These are phyloP conservation scores for Acanthisitta chloris DNA, from an alignment of 2,113 vertebrate genomes.

Conservation along the genomic window DNA sequence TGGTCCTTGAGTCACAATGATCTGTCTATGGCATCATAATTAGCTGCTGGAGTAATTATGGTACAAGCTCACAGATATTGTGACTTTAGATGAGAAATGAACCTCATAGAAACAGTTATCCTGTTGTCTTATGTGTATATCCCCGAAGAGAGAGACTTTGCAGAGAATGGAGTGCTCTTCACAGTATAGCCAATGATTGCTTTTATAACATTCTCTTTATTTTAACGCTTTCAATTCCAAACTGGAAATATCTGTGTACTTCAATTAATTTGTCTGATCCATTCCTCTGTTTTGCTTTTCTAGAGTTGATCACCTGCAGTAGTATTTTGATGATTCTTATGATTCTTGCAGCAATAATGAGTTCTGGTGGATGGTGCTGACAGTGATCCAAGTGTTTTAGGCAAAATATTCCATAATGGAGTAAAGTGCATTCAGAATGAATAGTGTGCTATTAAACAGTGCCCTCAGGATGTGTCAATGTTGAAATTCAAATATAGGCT, in stretches of 20 bases:
- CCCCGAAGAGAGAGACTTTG: neutral
- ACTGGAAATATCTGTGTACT: neutral
- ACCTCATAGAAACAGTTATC: constrained; percentile 1
- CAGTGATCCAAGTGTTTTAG: neutral
- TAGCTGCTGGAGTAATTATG: constrained; percentile 51
- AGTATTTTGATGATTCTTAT: neutral
- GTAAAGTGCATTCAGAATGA: neutral
- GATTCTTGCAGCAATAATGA: neutral
- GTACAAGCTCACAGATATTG: neutral
- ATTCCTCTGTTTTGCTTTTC: neutral
- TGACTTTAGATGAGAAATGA: constrained; percentile 18
- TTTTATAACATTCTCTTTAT: neutral
- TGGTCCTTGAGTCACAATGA: constrained; percentile 32
- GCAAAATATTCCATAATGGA: neutral
- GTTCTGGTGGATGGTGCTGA: neutral
- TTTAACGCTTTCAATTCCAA: neutral
- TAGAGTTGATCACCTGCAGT: neutral
- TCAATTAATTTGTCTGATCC: neutral
- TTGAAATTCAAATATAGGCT: neutral
- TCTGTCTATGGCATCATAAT: constrained; percentile 23
- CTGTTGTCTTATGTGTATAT: neutral
- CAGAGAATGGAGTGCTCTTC: neutral
- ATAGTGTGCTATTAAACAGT: neutral
- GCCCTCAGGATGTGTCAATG: neutral
- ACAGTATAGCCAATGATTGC: neutral